Evolutionary conservation across 2,888 invertebrate genomes (phyloP), one percentile per base, ranked within the genome.

Genomic region (Leptodirus hochenwartii): DNA sequence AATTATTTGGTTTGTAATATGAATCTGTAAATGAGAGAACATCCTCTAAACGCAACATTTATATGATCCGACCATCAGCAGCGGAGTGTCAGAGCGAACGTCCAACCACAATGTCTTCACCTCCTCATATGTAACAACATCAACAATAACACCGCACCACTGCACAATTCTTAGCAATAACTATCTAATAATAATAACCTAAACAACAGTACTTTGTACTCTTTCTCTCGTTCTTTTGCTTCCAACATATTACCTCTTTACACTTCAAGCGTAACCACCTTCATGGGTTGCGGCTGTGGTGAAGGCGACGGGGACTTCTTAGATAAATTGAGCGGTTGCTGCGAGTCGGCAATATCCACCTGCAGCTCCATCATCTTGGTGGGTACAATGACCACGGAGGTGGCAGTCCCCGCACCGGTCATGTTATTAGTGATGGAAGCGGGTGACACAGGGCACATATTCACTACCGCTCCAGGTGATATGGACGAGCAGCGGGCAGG

Each of bases 251-350:
- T 27, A 14, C 4, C 15, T 5, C 14, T 34, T 37, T 53, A 54
- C 47, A 54, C 54, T 43, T 54, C 56, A 35, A 56, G 40, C 33
- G 50, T 52, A 37, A 54, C 52, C 39, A 54, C 48, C 39, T 53
- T 53, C 31, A 52, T 41, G 51, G 71, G 62, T 56, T 71, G 47
- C 51, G 71, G 62, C 57, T 71, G 47, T 48, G 81, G 77, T 54
- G 81, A 75, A 39, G 77, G 74, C 41, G 74, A 70, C 43, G 76
- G 76, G 39, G 77, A 74, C 51, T 79, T 79, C 56, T 85, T 87
- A 54, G 85, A 87, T 46, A 88, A 66, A 64, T 88, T 88, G 41
- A 88, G 62, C 31, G 88, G 88, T 52, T 80, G 79, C 43, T 73
- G 73, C 29, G 75, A 69, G 48, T 77, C 77, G 46, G 79, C 79